These are phyloP conservation scores for Serripes groenlandicus DNA, from an alignment of 2,888 invertebrate species.

Conservation along the genomic window DNA sequence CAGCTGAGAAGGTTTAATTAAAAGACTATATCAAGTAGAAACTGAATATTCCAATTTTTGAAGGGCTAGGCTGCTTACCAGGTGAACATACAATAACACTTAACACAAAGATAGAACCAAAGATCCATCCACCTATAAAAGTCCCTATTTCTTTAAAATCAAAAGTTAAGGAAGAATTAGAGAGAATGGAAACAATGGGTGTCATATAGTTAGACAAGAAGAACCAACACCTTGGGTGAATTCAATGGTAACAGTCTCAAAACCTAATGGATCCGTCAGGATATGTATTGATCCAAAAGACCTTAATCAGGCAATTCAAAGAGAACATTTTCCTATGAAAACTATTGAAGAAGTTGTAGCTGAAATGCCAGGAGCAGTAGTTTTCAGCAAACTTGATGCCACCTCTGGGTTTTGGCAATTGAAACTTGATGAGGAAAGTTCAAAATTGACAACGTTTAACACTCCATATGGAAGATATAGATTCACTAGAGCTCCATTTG, in stretches of 20 bases:
- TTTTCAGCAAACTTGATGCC: constrained; percentile 49
- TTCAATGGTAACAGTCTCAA: constrained; percentile 62
- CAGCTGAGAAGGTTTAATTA: constrained; percentile 40
- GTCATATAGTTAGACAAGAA: constrained; percentile 54
- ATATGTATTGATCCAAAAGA: constrained; percentile 68
- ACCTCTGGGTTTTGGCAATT: constrained; percentile 49
- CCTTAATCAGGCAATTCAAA: constrained; percentile 58
- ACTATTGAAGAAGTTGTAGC: constrained; percentile 61
- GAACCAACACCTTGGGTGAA: constrained; percentile 69
- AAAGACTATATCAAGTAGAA: constrained; percentile 32
- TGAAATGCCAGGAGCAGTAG: constrained; percentile 42
- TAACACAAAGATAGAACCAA: constrained; percentile 48
- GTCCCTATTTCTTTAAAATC: constrained; percentile 57
- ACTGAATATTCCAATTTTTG: constrained; percentile 42
- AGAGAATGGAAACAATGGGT: constrained; percentile 44
- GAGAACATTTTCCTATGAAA: constrained; percentile 61
- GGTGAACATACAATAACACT: constrained; percentile 36
- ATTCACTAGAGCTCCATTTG: constrained; percentile 50
- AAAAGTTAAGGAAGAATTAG: constrained; percentile 57
- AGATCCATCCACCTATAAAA: constrained; percentile 59
- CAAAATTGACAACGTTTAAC: constrained; percentile 47
- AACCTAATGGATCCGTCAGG: constrained; percentile 33
- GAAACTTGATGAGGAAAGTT: constrained; percentile 33
- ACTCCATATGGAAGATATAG: constrained; percentile 42
- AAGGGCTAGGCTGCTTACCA: constrained; percentile 54